These are phyloP conservation scores for Choloepus hoffmanni DNA, from an alignment of 2,113 vertebrate species.

Conservation along the genomic window DNA sequence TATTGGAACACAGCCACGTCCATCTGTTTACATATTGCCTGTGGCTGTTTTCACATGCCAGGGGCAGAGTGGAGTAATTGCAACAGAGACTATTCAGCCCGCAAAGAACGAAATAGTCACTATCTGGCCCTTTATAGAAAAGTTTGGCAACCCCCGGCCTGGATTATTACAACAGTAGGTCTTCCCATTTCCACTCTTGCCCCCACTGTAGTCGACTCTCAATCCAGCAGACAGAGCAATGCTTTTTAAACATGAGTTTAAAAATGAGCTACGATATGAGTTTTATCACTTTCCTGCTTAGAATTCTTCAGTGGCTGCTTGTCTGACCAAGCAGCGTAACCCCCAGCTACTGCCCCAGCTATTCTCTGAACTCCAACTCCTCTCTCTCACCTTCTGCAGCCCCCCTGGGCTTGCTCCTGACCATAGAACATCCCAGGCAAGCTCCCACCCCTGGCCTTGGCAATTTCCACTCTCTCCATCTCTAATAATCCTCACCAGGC, in stretches of 20 bases:
- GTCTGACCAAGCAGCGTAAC: neutral
- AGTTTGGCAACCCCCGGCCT: neutral
- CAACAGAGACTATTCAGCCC: neutral
- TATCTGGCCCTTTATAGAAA: neutral
- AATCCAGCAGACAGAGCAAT: neutral
- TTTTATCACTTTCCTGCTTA: neutral
- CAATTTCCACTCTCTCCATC: neutral
- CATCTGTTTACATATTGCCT: neutral
- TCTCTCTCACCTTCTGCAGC: neutral
- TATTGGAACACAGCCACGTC: neutral
- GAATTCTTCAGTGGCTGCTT: neutral
- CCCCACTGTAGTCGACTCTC: neutral
- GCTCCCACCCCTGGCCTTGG: neutral
- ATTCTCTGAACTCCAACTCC: neutral
- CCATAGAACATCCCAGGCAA: neutral
- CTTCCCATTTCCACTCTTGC: neutral
- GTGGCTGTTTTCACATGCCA: neutral
- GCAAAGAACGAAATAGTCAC: constrained; percentile 8
- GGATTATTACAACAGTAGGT: neutral
- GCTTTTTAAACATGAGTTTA: neutral
- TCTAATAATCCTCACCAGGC: neutral
- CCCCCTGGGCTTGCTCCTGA: neutral
- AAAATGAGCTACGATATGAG: too few relatives aligned
- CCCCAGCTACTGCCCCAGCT: neutral
- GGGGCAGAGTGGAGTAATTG: neutral